Evolutionary conservation across 2,113 vertebrate genomes (phyloP), one percentile per base, ranked within the genome.

Genomic region (Egretta garzetta): DNA sequence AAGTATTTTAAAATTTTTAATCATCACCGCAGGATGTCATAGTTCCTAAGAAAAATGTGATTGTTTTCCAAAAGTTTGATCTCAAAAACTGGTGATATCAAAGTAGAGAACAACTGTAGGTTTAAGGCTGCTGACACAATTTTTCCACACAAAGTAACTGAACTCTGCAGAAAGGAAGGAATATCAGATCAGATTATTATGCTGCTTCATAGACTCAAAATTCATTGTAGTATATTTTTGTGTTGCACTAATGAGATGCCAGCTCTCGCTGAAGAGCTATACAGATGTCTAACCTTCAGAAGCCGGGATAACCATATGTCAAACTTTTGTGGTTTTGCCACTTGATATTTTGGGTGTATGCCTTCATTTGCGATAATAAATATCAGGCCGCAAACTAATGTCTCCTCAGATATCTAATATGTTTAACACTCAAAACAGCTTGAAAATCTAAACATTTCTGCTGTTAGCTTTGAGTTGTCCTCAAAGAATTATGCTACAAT

Each of bases 351-450:
- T 86, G 68, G 43, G 81, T 55, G 75, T 37, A 70, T 23, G 86
- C 67, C 77, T 95, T 94, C 79, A 50, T 97, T 96, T 94, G 87
- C 82, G 86, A 90, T 88, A 96, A 97, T 90, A 97, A 94, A 94
- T 76, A 96, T 90, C 96, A 96, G 52, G 82, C 73, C 76, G 94
- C 63, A 87, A 80, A 79, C 71, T 84, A 93, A 95, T 62, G 75
- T 90, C 75, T 91, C 66, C 86, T 86, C 67, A 92, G 79, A 74
- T 96, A 97, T 12, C 47, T 74, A 95, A 74, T 58, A 93, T 47
- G 43, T 91, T 63, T 67, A 93, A 91, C 74, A 85, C 67, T 88
- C 79, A 84, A 94, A 96, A 35, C 73, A 90, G 58, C 79, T 90
- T 95, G 84, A 95, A 97, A 96, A 94, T 24, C 75, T 76, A 97